These are phyloP conservation scores for Lithobates pipiens DNA, from an alignment of 2,797 vertebrate genomes.

Conservation along the genomic window DNA sequence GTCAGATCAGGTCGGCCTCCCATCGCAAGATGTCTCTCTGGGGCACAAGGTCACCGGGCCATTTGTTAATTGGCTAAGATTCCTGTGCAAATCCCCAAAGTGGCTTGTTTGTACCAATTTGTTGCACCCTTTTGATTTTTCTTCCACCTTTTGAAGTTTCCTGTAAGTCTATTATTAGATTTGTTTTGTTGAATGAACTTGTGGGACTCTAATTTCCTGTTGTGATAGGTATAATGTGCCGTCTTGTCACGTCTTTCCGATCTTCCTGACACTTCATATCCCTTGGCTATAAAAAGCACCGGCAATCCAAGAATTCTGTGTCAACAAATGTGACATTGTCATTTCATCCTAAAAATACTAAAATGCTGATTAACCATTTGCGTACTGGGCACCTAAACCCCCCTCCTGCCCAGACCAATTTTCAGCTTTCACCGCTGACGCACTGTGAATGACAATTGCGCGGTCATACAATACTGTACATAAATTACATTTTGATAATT, in stretches of 20 bases:
- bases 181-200: constrained; percentile 26
- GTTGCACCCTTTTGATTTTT: constrained; percentile 19
- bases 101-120: not conserved
- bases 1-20: constrained; percentile 6
- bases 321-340: not conserved
- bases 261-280: constrained; percentile 34
- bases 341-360: not conserved
- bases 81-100: not conserved
- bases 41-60: not conserved
- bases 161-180: constrained; percentile 42
- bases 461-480: no score
- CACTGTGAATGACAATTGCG: no score
- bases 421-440: no score
- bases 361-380: not conserved
- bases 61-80: not conserved
- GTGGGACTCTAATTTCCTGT: constrained; percentile 41
- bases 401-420: no score
- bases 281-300: constrained; percentile 23
- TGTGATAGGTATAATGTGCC: constrained; percentile 33
- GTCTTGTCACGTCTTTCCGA: constrained; percentile 42
- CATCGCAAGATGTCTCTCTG: not conserved
- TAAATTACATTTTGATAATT: no score
- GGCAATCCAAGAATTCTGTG: not conserved
- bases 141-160: constrained; percentile 16
- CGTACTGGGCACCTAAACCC: no score